phyloP scores from a whole-genome alignment of 2,113 vertebrate species.

The Passer montanus region DNA sequence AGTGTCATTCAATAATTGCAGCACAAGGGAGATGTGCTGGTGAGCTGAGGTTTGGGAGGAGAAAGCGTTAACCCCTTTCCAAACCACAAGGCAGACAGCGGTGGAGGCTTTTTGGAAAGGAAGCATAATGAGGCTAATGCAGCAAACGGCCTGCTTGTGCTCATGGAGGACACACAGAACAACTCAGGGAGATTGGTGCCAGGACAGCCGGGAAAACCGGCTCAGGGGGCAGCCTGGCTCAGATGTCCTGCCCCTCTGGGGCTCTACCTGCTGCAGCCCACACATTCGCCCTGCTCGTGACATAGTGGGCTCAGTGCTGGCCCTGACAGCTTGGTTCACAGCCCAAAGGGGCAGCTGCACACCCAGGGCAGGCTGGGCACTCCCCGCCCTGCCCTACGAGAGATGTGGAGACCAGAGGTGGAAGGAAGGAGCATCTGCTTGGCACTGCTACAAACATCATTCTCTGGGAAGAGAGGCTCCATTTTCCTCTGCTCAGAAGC shows the following conservation, averaged over 20 bases:
- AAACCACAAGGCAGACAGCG: neutral
- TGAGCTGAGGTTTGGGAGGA: neutral
- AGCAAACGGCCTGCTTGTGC: neutral
- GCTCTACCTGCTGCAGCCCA: neutral
- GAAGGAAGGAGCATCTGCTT: neutral
- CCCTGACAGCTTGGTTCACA: neutral
- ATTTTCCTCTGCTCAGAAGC: neutral
- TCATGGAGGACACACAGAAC: neutral
- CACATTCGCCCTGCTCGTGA: neutral
- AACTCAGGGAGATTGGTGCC: fast-evolving
- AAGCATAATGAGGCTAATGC: neutral
- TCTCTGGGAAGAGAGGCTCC: neutral
- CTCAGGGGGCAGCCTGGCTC: neutral
- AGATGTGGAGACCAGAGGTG: neutral
- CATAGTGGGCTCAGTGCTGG: neutral
- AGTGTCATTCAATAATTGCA: constrained; percentile 63
- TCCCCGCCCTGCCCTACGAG: fast-evolving
- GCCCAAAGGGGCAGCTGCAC: neutral
- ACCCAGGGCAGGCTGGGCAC: neutral
- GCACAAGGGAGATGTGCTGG: constrained; percentile 33
- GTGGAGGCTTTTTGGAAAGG: neutral
- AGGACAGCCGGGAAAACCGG: fast-evolving
- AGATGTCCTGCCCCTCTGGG: neutral
- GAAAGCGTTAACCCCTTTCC: neutral
- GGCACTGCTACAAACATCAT: neutral